Evolutionary conservation across 2,113 vertebrate genomes (phyloP).

Genomic region (Zosterops hypoxanthus): DNA sequence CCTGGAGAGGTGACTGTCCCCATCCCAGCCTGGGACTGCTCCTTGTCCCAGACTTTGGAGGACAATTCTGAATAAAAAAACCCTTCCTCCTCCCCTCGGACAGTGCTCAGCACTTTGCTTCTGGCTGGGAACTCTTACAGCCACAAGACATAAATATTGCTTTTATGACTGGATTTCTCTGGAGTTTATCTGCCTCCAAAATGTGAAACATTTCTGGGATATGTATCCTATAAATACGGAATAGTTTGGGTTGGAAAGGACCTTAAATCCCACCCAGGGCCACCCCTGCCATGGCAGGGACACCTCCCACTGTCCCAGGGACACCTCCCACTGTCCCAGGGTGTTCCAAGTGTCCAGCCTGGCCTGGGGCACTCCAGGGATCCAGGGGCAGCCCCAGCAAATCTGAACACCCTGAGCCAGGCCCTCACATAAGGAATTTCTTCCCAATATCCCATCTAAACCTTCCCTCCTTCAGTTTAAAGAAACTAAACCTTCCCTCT

Average conservation of each 20-base stretch:
- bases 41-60: neutral
- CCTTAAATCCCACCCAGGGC: accelerated
- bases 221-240: accelerated
- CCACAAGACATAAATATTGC: neutral
- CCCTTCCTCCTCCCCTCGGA: neutral
- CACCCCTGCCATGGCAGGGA: neutral
- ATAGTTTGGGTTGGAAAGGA: too few relatives aligned
- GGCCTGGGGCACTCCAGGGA: neutral
- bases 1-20: neutral
- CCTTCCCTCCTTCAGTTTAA: too few relatives aligned
- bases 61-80: neutral
- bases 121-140: neutral
- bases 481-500: too few relatives aligned
- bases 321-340: too few relatives aligned
- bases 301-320: neutral
- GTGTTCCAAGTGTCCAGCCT: neutral
- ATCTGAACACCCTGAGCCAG: neutral
- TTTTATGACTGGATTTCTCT: neutral
- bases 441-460: neutral
- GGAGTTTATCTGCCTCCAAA: neutral
- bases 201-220: neutral
- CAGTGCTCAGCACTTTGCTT: neutral
- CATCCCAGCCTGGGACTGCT: neutral
- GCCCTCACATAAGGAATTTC: accelerated
- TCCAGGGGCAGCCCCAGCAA: neutral